Evolutionary conservation across 1,140 invertebrate species (phyloP), one percentile per base, ranked within the genome.

Genomic region (Pseudomyrmex sp.): DNA sequence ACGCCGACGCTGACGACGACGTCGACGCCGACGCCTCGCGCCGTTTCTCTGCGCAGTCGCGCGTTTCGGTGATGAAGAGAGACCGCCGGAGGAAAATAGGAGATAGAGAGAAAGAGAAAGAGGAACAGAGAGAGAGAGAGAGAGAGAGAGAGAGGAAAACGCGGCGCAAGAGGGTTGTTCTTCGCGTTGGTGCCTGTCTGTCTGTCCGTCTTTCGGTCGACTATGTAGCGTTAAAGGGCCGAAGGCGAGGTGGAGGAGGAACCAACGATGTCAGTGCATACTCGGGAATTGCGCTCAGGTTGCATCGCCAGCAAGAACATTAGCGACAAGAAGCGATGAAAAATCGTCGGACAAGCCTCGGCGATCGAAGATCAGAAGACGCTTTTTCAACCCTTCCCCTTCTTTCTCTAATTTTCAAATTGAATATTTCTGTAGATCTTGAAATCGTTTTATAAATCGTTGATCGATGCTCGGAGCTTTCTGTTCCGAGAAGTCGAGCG

Each of bases 21-120:
- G 84, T 68, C 80, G 63, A 83, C 80, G 75, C 75, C 88, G 88
- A 89, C 88, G 88, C 88, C 87, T 85, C 87, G 84, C 87, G 87
- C 73, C 87, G 85, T 74, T 80, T 59, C 73, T 23, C 13, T 62
- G 87, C 88, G 88, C 88, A 88, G 23, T 44, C 87, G 88, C 80
- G 50, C 26, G 9, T 44, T 35, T 48, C 59, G 59, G 76, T 48
- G 35, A 35, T 35, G 5, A 35, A 35, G 35, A 35, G 35, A 35
- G 35, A 35, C 35, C 35, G 35, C 5, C 35, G 5, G 35, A 35
- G 35, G 35, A 7, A 35, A 35, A 58, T n/a, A 72, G 69, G 48
- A 54, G 69, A 56, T n/a, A 20, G 69, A 13, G 20, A 59, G 26
- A 48, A 76, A 52, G 65, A 56, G 50, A 13, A 35, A 35, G 35